Evolutionary conservation across 2,888 invertebrate genomes (phyloP), one percentile per base, ranked within the genome.

Genomic region (Erebia aethiops): DNA sequence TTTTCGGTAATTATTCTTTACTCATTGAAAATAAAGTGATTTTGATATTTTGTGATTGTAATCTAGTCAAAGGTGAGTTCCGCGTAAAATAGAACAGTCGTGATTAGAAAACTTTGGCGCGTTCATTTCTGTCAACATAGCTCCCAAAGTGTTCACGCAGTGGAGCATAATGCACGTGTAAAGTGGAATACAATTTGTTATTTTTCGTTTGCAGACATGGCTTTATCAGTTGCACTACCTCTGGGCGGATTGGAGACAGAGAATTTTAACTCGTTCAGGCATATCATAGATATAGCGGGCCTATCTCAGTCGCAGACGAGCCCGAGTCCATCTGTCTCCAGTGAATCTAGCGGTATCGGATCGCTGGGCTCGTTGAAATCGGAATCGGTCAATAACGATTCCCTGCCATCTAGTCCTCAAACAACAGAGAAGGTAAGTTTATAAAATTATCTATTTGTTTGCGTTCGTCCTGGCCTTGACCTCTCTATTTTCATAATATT

Each of bases 291-390:
- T 83, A 92, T 93, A 90, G 90, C 92, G 90, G 90, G 91, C 80
- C 83, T 92, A 75, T 84, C 87, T 81, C 87, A 92, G 81, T 92
- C 92, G 63, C 92, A 93, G 81, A 87, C 93, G 68, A 93, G 94
- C 83, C 94, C 94, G 52, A 92, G 92, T 77, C 94, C 95, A 77
- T 94, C 94, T 81, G 91, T 92, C 83, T 94, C 92, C 81, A 95
- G 95, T 82, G 95, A 95, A 86, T 95, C 95, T 80, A 95, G 95
- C 88, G 95, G 95, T 83, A 91, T 95, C 85, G 94, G 94, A 79
- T 95, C 95, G 78, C 83, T 95, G 78, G 93, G 92, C 76, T 93
- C 94, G 77, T 91, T 94, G 78, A 93, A 94, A 84, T 90, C 90
- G 67, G 93, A 93, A 84, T 94, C 93, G 64, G 87, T 92, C 75